Conservation (phyloP, 2,888 invertebrate genomes). For the Drosophila buzzatii region DNA sequence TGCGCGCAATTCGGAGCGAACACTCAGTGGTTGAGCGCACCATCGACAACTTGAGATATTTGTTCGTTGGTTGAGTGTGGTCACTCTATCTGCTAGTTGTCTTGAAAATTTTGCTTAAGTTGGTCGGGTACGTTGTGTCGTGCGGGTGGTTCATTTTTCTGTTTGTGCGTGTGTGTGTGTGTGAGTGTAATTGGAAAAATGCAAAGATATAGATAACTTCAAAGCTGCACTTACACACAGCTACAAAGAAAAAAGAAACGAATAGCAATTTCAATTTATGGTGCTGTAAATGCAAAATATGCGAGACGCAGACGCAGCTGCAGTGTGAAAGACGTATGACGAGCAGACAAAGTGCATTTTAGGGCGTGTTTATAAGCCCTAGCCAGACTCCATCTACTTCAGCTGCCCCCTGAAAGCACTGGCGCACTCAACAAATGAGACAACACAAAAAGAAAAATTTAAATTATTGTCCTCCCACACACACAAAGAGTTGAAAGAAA, state of each 20-base stretch:
- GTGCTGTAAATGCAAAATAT: slow-evolving; percentile 45
- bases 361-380: slow-evolving; percentile 78
- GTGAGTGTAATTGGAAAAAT: slow-evolving; percentile 68
- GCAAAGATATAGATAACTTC: slow-evolving; percentile 69
- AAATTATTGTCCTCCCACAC: neutral
- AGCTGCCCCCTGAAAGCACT: slow-evolving; percentile 37
- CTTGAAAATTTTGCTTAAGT: slow-evolving; percentile 56
- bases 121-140: slow-evolving; percentile 38
- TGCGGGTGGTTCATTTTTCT: slow-evolving; percentile 60
- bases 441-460: slow-evolving; percentile 30
- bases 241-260: slow-evolving; percentile 18
- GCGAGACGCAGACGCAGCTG: slow-evolving; percentile 56
- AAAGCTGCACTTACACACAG: slow-evolving; percentile 48
- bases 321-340: slow-evolving; percentile 40
- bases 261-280: slow-evolving; percentile 14
- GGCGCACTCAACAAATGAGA: slow-evolving; percentile 54
- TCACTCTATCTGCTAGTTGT: slow-evolving; percentile 47
- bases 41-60: slow-evolving; percentile 20
- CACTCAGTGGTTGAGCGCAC: neutral
- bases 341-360: slow-evolving; percentile 79
- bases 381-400: slow-evolving; percentile 46
- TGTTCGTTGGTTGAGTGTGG: slow-evolving; percentile 16
- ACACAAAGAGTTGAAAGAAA: neutral
- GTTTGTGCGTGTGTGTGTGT: slow-evolving; percentile 56
- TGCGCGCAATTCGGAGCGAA: neutral